Base-by-base conservation (phyloP, 2,797 vertebrate species). In the Notolabrus celidotus region DNA sequence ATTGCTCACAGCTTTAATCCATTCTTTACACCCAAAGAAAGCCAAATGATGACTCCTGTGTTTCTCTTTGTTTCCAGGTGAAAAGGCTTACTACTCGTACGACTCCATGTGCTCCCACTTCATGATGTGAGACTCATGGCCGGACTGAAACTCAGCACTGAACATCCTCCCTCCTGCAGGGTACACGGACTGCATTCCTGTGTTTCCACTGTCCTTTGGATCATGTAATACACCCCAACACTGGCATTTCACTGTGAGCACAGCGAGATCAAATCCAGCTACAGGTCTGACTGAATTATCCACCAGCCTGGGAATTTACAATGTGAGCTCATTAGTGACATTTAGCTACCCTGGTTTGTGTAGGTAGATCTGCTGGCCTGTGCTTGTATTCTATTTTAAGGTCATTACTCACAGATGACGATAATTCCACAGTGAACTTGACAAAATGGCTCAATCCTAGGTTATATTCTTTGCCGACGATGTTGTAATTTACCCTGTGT, bases 61-160 rank as follows among this genome's bases (percentile, higher is more conserved):
- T 47, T 15, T 47, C 46, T 16, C 3, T 16, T 51, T 25, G 1
- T 31, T 29, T 77, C 20, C 67, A 91, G 89, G 80, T 61, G 49
- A 52, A 64, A 20, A 43, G 3, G 2, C 49, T 33, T 14, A 9
- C 2, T 10, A 1, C 23, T 7, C 12, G 3, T 53, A 17, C 4
- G 17, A 43, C 29, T n/a, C 23, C 8, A 36, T 29, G 5, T n/a
- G 66, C 27, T 25, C 19, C 46, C 7, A 2, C 22, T 50, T 10
- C 12, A 57, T 25, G 50, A 78, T 47, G 61, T 50, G 41, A 51
- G 25, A 27, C 62, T 52, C 71, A 66, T 64, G 76, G 54, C 83
- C 56, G 80, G 36, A 53, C 59, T 7, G n/a, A 52, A 56, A 65
- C 17, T 10, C 38, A 67, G 19, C 49, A 0, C 23, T 19, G 34